phyloP scores from a whole-genome alignment of 2,888 invertebrate genomes.

The Amblyteles armatorius region DNA sequence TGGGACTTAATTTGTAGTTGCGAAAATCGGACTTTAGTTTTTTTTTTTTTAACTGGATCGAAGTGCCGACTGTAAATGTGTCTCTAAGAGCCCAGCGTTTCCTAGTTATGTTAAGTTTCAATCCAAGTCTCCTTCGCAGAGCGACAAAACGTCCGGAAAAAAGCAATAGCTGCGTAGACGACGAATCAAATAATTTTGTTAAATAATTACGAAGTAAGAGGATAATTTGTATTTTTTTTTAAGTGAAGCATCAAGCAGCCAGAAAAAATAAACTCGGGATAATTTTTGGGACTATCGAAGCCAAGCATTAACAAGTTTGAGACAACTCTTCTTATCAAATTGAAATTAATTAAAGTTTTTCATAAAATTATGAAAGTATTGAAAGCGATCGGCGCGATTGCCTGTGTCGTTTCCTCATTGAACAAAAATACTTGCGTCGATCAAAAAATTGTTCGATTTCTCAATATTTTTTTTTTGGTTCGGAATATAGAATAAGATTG shows the following conservation, averaged over 20 bases:
- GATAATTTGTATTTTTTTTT: conserved; percentile 41
- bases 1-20: background rate
- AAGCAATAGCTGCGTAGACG: conserved; percentile 70
- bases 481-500: background rate
- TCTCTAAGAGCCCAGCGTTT: conserved; percentile 30
- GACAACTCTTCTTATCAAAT: conserved; percentile 3
- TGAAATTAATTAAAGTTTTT: conserved; percentile 3
- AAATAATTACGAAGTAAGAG: conserved; percentile 49
- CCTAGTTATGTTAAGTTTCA: conserved; percentile 51
- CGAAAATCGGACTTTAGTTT: background rate
- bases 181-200: conserved; percentile 48
- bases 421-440: background rate
- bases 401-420: background rate
- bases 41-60: background rate
- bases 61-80: background rate
- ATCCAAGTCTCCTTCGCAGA: conserved; percentile 39
- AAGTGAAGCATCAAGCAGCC: conserved; percentile 13
- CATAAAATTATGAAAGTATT: background rate
- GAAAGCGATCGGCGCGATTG: background rate
- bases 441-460: background rate
- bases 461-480: background rate
- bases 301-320: background rate
- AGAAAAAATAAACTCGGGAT: conserved; percentile 28
- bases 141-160: conserved; percentile 68
- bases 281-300: conserved; percentile 8